Evolutionary conservation across 2,113 vertebrate genomes (phyloP).

Genomic region (Lasiurus borealis): DNA sequence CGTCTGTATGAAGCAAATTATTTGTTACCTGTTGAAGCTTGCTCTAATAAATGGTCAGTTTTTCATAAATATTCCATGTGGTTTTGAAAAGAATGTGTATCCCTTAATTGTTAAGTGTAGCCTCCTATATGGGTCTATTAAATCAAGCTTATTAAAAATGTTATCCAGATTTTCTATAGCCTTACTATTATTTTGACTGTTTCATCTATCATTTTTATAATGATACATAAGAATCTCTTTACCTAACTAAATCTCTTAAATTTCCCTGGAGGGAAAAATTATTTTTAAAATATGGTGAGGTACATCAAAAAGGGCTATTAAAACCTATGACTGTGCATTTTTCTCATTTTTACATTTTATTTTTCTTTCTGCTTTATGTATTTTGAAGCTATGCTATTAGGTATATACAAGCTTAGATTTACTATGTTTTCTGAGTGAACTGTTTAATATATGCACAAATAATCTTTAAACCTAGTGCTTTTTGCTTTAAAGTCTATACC

Average conservation of each 20-base stretch:
- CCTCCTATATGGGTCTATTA: neutral
- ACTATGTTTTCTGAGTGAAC: neutral
- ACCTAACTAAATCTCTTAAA: neutral
- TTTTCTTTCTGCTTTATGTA: constrained; percentile 28
- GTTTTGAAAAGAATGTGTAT: constrained; percentile 1
- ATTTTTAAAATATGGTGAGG: constrained; percentile 21
- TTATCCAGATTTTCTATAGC: neutral
- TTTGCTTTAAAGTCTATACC: neutral
- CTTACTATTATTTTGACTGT: constrained; percentile 15
- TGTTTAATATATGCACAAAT: neutral
- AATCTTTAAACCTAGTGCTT: neutral
- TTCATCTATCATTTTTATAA: neutral
- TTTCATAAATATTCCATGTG: constrained; percentile 37
- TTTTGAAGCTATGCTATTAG: constrained; percentile 48
- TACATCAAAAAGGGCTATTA: constrained; percentile 11
- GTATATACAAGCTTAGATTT: neutral
- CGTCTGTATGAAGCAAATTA: neutral
- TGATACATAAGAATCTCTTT: neutral
- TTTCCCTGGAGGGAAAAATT: neutral
- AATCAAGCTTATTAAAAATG: constrained; percentile 9
- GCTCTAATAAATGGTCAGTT: constrained; percentile 13
- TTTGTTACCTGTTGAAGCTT: constrained; percentile 7
- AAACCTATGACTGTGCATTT: neutral
- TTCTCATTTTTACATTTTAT: neutral
- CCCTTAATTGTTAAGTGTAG: neutral